These are phyloP conservation scores for Larimichthys polyactis DNA, from an alignment of 2,113 vertebrate species.

Conservation along the genomic window DNA sequence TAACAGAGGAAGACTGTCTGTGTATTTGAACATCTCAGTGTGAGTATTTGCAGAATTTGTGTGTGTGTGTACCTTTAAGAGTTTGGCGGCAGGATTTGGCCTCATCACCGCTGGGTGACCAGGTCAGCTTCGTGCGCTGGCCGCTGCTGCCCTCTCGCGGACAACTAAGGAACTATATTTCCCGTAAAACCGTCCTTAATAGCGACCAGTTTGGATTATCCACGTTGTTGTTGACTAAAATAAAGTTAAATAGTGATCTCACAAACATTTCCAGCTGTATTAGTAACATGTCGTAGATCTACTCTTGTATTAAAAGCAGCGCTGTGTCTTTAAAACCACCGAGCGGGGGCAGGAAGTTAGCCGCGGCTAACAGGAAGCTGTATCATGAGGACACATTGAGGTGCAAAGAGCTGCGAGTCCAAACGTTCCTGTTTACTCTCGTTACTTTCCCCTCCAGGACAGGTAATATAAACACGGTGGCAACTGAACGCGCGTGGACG, in stretches of 20 bases:
- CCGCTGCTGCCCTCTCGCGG: constrained; percentile 37
- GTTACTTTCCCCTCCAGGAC: not conserved
- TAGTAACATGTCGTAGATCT: not conserved
- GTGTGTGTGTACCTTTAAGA: no score
- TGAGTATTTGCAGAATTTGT: no score
- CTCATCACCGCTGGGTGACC: not conserved
- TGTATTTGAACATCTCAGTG: no score
- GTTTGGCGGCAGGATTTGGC: constrained; percentile 6
- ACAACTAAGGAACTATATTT: fast-evolving
- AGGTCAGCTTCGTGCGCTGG: not conserved
- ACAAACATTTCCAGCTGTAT: fast-evolving
- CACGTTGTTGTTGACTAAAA: not conserved
- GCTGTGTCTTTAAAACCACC: constrained; percentile 65
- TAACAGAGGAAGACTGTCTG: no score
- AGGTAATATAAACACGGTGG: constrained; percentile 50
- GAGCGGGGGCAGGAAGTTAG: constrained; percentile 73
- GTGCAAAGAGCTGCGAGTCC: constrained; percentile 40
- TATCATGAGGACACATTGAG: constrained; percentile 58
- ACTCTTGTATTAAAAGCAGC: fast-evolving
- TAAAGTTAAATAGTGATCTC: fast-evolving
- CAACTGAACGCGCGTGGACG: fast-evolving
- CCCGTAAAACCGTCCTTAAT: not conserved
- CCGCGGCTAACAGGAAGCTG: constrained; percentile 61
- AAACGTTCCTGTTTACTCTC: not conserved
- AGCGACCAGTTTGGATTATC: not conserved